Conservation (phyloP, 2,113 vertebrate genomes). For the Muntiacus reevesi region DNA sequence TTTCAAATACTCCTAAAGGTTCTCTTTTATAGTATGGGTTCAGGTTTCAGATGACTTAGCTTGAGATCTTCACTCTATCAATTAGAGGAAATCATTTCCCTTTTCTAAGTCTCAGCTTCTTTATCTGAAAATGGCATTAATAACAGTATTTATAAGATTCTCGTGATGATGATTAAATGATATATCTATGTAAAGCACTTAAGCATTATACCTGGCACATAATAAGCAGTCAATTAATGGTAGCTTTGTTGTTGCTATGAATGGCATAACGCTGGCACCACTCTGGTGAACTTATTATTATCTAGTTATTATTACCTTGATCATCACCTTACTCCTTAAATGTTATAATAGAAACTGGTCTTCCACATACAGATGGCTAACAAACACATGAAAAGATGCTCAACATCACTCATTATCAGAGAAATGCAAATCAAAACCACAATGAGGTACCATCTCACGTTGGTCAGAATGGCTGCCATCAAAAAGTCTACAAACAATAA, state of each 20-base stretch:
- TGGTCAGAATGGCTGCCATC: neutral
- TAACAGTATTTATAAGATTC: neutral
- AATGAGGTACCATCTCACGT: neutral
- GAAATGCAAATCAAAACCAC: neutral
- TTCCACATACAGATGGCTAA: neutral
- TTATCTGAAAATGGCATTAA: neutral
- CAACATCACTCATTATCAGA: neutral
- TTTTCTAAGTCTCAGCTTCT: neutral
- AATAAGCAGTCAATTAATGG: neutral
- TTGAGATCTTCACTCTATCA: neutral
- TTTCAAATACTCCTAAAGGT: slow-evolving; percentile 1
- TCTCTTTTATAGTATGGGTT: neutral
- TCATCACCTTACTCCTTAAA: neutral
- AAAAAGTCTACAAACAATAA: neutral
- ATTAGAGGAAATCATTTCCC: neutral
- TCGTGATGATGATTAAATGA: neutral
- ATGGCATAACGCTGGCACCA: neutral
- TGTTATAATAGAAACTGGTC: neutral
- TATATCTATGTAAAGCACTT: neutral
- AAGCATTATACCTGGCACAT: neutral
- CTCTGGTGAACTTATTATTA: neutral
- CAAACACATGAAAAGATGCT: neutral
- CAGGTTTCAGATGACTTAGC: neutral
- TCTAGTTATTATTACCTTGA: neutral
- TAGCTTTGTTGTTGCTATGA: neutral